Percentiles rank a stretch among this genome's conserved stretches.
Evolutionary conservation across 2,888 invertebrate species (phyloP).

Genomic region (Pherbina coryleti): DNA sequence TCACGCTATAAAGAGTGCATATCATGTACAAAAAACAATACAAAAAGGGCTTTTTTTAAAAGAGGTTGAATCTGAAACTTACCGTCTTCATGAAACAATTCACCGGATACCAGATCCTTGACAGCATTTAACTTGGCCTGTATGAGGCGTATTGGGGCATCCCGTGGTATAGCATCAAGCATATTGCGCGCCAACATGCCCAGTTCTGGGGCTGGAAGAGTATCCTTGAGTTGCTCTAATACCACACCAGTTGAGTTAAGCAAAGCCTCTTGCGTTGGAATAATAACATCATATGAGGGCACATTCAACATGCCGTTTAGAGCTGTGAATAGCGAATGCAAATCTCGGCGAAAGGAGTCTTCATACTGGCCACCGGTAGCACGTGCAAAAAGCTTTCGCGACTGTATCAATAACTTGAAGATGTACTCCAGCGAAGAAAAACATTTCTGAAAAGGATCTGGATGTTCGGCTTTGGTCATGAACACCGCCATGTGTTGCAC

Average conservation of each 20-base stretch:
- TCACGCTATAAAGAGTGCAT: no score
- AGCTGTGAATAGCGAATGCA: conserved; percentile 84
- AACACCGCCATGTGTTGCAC: conserved; percentile 92
- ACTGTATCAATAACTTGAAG: conserved; percentile 92
- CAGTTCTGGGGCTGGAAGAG: conserved; percentile 81
- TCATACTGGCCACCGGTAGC: conserved; percentile 91
- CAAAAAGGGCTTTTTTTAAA: no score
- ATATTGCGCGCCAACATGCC: conserved; percentile 84
- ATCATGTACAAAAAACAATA: not conserved
- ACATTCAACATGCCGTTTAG: conserved; percentile 82
- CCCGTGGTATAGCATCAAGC: conserved; percentile 77
- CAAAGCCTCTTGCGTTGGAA: conserved; percentile 85
- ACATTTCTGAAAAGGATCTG: conserved; percentile 91
- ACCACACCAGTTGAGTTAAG: conserved; percentile 86
- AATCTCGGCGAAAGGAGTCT: conserved; percentile 86
- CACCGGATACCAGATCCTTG: conserved; percentile 82
- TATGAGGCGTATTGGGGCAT: conserved; percentile 76
- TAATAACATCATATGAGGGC: conserved; percentile 79
- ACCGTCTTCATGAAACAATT: conserved; percentile 81
- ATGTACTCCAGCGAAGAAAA: conserved; percentile 92
- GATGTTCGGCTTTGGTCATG: conserved; percentile 87
- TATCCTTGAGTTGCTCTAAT: conserved; percentile 83
- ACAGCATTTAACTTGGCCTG: conserved; percentile 87
- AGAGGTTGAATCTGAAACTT: no score
- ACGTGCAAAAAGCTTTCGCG: conserved; percentile 83